Evolutionary conservation across 1,140 invertebrate genomes (phyloP), one percentile per base, ranked within the genome.

Genomic region (Hyphantria cunea): DNA sequence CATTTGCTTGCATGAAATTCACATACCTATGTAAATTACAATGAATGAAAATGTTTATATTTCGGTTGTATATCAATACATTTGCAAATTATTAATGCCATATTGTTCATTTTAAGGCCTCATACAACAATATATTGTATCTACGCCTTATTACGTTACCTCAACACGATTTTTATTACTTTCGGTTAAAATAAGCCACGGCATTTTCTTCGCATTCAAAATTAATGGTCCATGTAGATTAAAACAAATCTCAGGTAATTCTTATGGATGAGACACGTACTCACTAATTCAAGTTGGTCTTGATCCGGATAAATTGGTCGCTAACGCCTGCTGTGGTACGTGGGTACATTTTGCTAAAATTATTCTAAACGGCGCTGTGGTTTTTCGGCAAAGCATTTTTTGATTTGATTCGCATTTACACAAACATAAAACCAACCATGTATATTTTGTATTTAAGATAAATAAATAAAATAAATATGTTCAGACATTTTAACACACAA

Each of bases 251-350:
- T 44, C 48, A 56, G 51, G 52, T 66, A 66, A 66, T 66, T 66
- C 51, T 61, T 66, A 66, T 61, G 31, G 53, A 61, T 51, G 64
- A 61, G 56, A 54, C 64, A 61, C 64, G 64, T 51, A 14, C 47
- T 17, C 34, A 10, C 58, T 66, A 66, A 66, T 66, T 50, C 47
- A 52, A 15, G 41, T 50, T 44, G 44, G 32, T 37, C 37, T 50
- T 61, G 64, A 66, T 60, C 64, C 64, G 56, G 37, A 66, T 59
- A 67, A 67, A 67, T 67, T 61, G 64, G 10, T 13, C 17, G 12
- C 39, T 42, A 13, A 48, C 56, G 58, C 65, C 58, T 58, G 53
- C 56, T 14, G 48, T 51, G 52, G 56, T 53, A 32, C 47, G 44
- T 15, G 34, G 11, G 6, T 51, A 42, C 33, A 31, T 31, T 54